These are phyloP conservation scores for Metalampra italica DNA, from an alignment of 2,888 invertebrate species.

Conservation along the genomic window DNA sequence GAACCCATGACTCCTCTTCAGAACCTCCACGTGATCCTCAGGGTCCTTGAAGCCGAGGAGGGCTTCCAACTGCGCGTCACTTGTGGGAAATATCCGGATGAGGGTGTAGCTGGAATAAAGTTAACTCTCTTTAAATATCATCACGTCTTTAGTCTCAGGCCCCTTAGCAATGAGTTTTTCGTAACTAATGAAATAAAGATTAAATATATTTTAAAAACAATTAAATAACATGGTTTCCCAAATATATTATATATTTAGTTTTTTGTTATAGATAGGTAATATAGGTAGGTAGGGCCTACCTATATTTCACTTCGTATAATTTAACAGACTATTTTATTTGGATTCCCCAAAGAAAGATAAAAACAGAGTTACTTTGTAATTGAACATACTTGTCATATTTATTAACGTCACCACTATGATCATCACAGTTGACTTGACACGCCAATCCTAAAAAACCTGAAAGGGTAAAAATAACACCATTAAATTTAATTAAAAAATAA, in stretches of 20 bases:
- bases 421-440: slow-evolving; percentile 34
- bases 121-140: background rate
- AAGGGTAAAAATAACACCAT: slow-evolving; percentile 17
- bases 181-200: too few relatives aligned
- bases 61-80: slow-evolving; percentile 33
- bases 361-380: too few relatives aligned
- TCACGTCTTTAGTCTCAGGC: too few relatives aligned
- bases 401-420: slow-evolving; percentile 20
- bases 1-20: slow-evolving; percentile 48
- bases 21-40: slow-evolving; percentile 36
- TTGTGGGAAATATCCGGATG: slow-evolving; percentile 39
- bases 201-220: too few relatives aligned
- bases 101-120: slow-evolving; percentile 48
- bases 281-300: too few relatives aligned
- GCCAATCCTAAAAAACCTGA: slow-evolving; percentile 43
- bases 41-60: slow-evolving; percentile 36
- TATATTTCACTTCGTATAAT: too few relatives aligned
- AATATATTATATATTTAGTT: too few relatives aligned
- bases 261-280: too few relatives aligned
- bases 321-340: too few relatives aligned
- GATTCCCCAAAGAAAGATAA: too few relatives aligned
- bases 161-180: too few relatives aligned
- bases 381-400: slow-evolving; percentile 53
- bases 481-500: background rate
- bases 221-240: too few relatives aligned